These are phyloP conservation scores for Papilio polytes DNA, from an alignment of 1,140 invertebrate species.

Conservation along the genomic window DNA sequence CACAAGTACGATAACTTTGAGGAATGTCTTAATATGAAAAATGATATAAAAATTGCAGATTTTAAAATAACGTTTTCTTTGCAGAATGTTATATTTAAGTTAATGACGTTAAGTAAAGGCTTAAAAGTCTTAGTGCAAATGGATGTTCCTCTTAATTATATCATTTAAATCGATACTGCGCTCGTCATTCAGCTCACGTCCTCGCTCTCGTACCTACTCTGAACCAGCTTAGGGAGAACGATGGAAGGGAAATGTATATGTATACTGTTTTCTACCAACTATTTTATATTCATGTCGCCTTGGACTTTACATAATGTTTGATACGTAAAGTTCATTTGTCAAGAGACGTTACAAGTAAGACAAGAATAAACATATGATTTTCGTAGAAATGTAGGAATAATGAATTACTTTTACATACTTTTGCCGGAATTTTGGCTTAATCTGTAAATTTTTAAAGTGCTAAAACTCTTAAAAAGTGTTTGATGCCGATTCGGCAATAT, in stretches of 20 bases:
- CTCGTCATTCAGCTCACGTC: conserved; percentile 46
- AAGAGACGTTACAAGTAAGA: conserved; percentile 38
- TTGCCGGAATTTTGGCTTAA: not conserved
- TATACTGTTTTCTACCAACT: conserved; percentile 58
- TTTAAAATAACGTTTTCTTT: not conserved
- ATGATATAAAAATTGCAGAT: not conserved
- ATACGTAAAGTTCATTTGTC: conserved; percentile 69
- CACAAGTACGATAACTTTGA: not conserved
- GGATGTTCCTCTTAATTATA: conserved; percentile 40
- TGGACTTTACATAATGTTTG: conserved; percentile 59
- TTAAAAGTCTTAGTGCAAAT: conserved; percentile 22
- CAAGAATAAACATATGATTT: not conserved
- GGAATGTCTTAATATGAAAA: not conserved
- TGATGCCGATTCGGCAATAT: too few species aligned
- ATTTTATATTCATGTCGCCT: conserved; percentile 66
- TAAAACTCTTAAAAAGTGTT: too few species aligned
- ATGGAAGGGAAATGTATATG: conserved; percentile 47
- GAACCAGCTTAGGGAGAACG: conserved; percentile 52
- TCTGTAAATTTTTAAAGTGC: too few species aligned
- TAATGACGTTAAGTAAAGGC: not conserved
- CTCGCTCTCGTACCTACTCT: conserved; percentile 43
- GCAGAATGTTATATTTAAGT: not conserved
- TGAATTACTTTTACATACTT: not conserved
- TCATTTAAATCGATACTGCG: conserved; percentile 43
- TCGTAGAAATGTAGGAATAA: not conserved